Base-by-base conservation (phyloP, 2,797 vertebrate species). In the Acridotheres tristis region DNA sequence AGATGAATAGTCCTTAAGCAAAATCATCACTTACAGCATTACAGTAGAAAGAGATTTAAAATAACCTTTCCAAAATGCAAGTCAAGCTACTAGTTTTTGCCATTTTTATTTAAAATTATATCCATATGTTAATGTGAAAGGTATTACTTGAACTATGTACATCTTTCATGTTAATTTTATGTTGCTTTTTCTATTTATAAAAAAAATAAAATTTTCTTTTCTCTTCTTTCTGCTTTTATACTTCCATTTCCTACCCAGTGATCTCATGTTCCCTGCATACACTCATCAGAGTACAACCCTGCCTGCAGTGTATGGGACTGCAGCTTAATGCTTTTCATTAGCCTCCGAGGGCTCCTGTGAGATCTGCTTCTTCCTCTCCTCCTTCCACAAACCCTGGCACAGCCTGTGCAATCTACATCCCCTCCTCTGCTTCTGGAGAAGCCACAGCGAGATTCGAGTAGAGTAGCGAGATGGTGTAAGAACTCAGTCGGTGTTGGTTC, bases 401-500 rank as follows among this genome's bases (percentile, higher is more conserved):
- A 43, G 32, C 32, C 25, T 65, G 53, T 40, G 43, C 53, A 61
- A 57, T 50, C 43, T 5, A 4, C 25, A 47, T 4, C n/a, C 30
- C 17, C 29, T 69, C 42, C 45, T 86, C 50, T 59, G 20, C 32
- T 68, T 48, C 55, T 40, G 32, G 68, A 45, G 57, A 65, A 51
- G 50, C 42, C 27, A 38, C 15, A 61, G 20, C 0, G 5, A 85
- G 48, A 47, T 45, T 42, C 1, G 2, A 83, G 40, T 10, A n/a
- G 4, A 40, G 26, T 0, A 50, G 42, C 38, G 65, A 43, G 57
- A 75, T 10, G 34, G 0, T 6, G 1, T 5, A 53, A 63, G 26
- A 73, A 36, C 7, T 23, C 45, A 26, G 10, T 13, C 4, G 2
- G 2, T 7, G 1, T 0, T 20, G 14, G 19, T 34, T 73, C 66